Evolutionary conservation across 2,797 vertebrate genomes (phyloP).

Genomic region (Phalanger gymnotis): DNA sequence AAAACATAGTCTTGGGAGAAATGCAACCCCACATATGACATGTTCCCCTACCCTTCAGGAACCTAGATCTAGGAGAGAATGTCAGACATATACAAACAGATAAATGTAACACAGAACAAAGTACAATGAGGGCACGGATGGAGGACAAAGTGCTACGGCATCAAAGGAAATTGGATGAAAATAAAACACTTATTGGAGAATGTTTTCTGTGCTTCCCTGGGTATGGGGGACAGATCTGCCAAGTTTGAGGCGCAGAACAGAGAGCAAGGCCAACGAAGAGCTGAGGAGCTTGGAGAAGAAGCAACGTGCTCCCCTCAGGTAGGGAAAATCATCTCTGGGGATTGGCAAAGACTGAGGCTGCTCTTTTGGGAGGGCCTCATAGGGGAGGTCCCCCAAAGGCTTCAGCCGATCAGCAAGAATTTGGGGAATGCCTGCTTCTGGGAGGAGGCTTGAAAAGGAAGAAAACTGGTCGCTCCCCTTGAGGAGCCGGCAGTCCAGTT

Average conservation of each 20-base stretch:
- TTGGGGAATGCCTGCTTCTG: not conserved
- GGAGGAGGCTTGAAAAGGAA: not conserved
- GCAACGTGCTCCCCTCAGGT: constrained; percentile 93
- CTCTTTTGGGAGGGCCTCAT: not conserved
- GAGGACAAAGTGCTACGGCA: not conserved
- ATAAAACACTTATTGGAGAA: not conserved
- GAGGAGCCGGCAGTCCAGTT: not conserved
- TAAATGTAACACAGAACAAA: not conserved
- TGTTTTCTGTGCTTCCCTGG: not conserved
- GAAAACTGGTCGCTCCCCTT: not conserved
- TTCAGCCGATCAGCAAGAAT: not conserved
- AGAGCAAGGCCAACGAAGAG: constrained; percentile 93
- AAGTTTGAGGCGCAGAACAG: constrained; percentile 90
- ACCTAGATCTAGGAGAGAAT: not conserved
- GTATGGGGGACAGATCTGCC: constrained; percentile 87
- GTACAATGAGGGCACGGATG: not conserved
- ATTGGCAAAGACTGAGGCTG: not conserved
- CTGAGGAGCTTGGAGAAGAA: constrained; percentile 94
- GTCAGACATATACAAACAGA: not conserved
- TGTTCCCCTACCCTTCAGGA: not conserved
- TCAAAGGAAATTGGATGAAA: accelerated
- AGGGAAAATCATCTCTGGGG: not conserved
- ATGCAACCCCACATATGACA: not conserved
- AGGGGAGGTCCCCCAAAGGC: not conserved
- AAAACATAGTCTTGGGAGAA: not conserved